Evolutionary conservation across 2,888 invertebrate genomes (phyloP).

Genomic region (Chorisops tibialis): DNA sequence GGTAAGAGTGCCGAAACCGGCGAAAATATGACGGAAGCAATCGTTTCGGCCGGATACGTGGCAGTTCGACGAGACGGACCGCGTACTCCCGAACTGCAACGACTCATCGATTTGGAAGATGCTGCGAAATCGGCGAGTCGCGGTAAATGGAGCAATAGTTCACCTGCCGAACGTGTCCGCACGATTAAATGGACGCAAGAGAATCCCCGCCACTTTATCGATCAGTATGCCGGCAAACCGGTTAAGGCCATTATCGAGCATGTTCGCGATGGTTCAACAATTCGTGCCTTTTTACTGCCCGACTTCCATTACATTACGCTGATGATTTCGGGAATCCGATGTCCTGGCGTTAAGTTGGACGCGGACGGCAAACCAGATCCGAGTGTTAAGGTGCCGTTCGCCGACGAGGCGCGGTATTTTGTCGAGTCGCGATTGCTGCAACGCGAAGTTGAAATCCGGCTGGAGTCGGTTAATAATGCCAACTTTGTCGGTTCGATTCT

Average conservation of each 20-base stretch:
- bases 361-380: slow-evolving; percentile 68
- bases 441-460: slow-evolving; percentile 80
- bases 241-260: slow-evolving; percentile 94
- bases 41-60: slow-evolving; percentile 87
- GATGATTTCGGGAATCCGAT: slow-evolving; percentile 92
- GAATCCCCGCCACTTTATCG: slow-evolving; percentile 77
- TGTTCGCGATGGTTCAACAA: slow-evolving; percentile 95
- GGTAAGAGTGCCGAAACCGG: slow-evolving; percentile 75
- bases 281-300: slow-evolving; percentile 86
- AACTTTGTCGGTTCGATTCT: slow-evolving; percentile 91
- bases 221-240: slow-evolving; percentile 80
- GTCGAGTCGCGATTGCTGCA: slow-evolving; percentile 90
- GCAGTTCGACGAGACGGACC: slow-evolving; percentile 69
- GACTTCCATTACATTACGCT: slow-evolving; percentile 88
- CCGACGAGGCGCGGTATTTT: slow-evolving; percentile 91
- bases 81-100: slow-evolving; percentile 63
- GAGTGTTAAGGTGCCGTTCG: slow-evolving; percentile 63
- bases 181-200: slow-evolving; percentile 88
- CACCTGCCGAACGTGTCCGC: slow-evolving; percentile 68
- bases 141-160: slow-evolving; percentile 69
- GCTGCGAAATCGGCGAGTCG: slow-evolving; percentile 82
- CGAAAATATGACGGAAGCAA: slow-evolving; percentile 83
- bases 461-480: slow-evolving; percentile 90
- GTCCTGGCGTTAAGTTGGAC: slow-evolving; percentile 77
- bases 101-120: slow-evolving; percentile 82